Conservation (phyloP, 92 coral and sea anemone species). For the Bergia puertoricense region DNA sequence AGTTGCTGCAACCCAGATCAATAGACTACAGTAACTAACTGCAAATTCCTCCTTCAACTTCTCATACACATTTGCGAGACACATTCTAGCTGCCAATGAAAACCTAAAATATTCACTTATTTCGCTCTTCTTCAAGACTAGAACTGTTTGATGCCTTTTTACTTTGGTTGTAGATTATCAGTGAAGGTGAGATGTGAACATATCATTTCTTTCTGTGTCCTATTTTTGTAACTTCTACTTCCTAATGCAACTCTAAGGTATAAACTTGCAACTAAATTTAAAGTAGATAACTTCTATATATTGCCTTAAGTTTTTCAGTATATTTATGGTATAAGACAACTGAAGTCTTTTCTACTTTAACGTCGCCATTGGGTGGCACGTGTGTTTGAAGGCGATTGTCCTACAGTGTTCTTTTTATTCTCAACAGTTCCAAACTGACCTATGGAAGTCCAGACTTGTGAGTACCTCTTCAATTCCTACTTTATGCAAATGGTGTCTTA, state of each 20-base stretch:
- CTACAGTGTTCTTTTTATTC: background rate
- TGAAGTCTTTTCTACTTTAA: too few species aligned
- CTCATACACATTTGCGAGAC: background rate
- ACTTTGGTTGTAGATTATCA: too few species aligned
- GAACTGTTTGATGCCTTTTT: too few species aligned
- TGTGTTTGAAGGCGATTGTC: background rate
- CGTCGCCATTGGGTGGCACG: background rate
- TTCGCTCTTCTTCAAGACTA: background rate
- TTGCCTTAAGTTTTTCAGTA: too few species aligned
- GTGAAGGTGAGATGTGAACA: too few species aligned
- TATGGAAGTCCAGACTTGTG: background rate
- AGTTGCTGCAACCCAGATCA: background rate
- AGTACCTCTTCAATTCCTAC: background rate
- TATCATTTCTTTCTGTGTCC: too few species aligned
- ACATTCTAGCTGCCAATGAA: background rate
- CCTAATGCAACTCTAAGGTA: too few species aligned
- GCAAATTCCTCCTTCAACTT: background rate
- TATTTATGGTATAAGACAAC: too few species aligned
- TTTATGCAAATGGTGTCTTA: background rate
- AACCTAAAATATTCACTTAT: background rate
- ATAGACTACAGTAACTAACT: background rate
- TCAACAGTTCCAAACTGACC: background rate
- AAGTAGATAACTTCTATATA: too few species aligned
- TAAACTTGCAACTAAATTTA: too few species aligned
- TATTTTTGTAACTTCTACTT: too few species aligned